Evolutionary conservation across 2,113 vertebrate species (phyloP), one percentile per base, ranked within the genome.

Genomic region (Heliornis fulica): DNA sequence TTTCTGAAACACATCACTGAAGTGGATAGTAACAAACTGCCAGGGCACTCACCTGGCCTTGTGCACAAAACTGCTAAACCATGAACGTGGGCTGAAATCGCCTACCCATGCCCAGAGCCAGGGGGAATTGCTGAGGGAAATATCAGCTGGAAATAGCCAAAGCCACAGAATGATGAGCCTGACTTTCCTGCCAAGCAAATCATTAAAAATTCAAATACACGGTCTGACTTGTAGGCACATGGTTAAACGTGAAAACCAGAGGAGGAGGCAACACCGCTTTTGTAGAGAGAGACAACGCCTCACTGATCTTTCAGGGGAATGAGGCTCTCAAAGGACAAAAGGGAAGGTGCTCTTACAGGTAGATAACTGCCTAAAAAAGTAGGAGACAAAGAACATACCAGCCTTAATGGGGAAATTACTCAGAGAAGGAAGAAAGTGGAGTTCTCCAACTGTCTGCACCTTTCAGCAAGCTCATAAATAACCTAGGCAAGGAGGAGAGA

Each of bases 121-220:
- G 82, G 21, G 93, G 90, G 79, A 92, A 86, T 50, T 86, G 85
- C 92, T 95, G 88, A 65, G 68, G 76, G 90, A 87, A 57, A 8
- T 51, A 41, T 29, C 54, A 65, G 43, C 77, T 87, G 59, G 56
- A 76, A 95, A 60, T 9, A 85, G 82, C 79, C 88, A 83, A 54
- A 93, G 86, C 54, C 71, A 60, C 19, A 48, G 70, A 90, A 71
- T 0, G 1, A 83, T 41, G 64, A 94, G 83, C 95, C 80, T 92
- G 95, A 72, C 90, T 94, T 97, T 94, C 95, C 83, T 94, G 96
- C 79, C 94, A 90, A 90, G 79, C 92, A 81, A 66, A 94, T 41
- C 57, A 59, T 80, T 80, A 48, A 76, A 76, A 83, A 93, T 96
- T 96, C 82, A 97, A 94, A 95, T 95, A 20, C 50, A 60, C 63